Base-by-base conservation (phyloP, 2,113 vertebrate genomes). In the Octodon degus region DNA sequence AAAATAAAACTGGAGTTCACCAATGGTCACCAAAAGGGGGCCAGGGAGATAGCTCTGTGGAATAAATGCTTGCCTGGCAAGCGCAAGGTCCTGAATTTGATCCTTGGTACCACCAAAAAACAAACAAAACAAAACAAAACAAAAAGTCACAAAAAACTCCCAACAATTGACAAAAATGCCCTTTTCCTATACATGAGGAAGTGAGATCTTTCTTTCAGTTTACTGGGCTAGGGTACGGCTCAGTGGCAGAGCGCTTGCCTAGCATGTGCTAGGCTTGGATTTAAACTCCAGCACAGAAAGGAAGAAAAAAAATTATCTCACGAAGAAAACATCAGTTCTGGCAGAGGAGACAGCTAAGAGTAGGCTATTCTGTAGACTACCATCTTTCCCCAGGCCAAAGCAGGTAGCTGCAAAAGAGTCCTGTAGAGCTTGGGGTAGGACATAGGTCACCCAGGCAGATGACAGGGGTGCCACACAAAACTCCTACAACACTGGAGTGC, bases 1-100 rank as follows among this genome's bases (percentile, higher is more conserved):
- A 91, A 95, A 95, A 70, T 34, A 65, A 72, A 96, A 93, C 24
- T 79, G 5, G 8, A 81, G 16, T 17, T 70, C 60, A 62, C 43
- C 34, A 84, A 58, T 58, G 16, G 17, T 58, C 55, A 58, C 53
- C 53, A 55, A 55, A 55, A 55, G 50, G 50, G 50, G 50, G 50
- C 50, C 50, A 50, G 50, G 50, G 50, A 50, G 50, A 50, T 50
- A 50, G 50, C 2, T 50, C 50, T 11, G 50, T 50, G 50, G 50
- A 50, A 50, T 50, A 50, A 50, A 9, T 50, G 50, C 50, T 50
- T 50, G 50, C 50, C 50, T 50, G 50, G 5, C 5, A 50, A 50
- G 50, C 50, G 50, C 10, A 50, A 50, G 50, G 50, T 50, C 50
- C 50, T 50, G 50, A 50, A 12, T 50, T 50, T 12, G 50, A 50